phyloP scores from a whole-genome alignment of 2,888 invertebrate species.

The Eupelmus urozonus region DNA sequence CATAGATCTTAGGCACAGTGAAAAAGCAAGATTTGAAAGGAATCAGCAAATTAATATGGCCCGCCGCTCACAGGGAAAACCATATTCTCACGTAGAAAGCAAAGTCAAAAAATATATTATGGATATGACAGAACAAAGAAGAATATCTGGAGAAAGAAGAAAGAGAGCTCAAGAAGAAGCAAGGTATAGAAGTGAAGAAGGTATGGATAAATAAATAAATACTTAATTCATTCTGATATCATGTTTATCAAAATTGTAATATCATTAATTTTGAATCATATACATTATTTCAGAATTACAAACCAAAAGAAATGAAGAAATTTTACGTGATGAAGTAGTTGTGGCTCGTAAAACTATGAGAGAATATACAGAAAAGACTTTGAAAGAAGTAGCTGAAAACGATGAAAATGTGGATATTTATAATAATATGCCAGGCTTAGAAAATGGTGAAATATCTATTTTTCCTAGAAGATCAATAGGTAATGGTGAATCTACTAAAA shows the following conservation, averaged over 20 bases:
- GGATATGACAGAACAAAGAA: slow-evolving; percentile 63
- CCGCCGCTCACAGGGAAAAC: slow-evolving; percentile 45
- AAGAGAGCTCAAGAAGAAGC: slow-evolving; percentile 53
- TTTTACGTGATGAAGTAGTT: slow-evolving; percentile 45
- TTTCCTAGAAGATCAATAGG: slow-evolving; percentile 22
- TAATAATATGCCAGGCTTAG: slow-evolving; percentile 1
- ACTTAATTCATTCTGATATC: slow-evolving; percentile 3
- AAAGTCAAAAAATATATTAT: slow-evolving; percentile 73
- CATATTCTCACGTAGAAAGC: slow-evolving; percentile 69
- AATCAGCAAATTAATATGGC: slow-evolving; percentile 35
- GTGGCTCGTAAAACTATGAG: slow-evolving; percentile 64
- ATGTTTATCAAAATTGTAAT: not conserved
- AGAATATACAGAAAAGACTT: slow-evolving; percentile 66
- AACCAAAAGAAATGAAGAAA: too few relatives aligned
- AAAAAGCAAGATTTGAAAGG: slow-evolving; percentile 55
- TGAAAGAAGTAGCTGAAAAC: slow-evolving; percentile 66
- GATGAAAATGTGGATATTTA: slow-evolving; percentile 57
- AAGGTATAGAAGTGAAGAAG: slow-evolving; percentile 34
- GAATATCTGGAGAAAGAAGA: slow-evolving; percentile 59
- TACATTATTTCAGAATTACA: slow-evolving; percentile 45
- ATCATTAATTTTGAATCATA: not conserved
- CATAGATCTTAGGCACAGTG: slow-evolving; percentile 62
- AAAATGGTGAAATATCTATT: slow-evolving; percentile 55
- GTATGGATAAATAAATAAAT: slow-evolving; percentile 36
- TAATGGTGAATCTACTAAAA: slow-evolving; percentile 26